Evolutionary conservation across 1,140 invertebrate genomes (phyloP).

Genomic region (Penaeus chinensis): DNA sequence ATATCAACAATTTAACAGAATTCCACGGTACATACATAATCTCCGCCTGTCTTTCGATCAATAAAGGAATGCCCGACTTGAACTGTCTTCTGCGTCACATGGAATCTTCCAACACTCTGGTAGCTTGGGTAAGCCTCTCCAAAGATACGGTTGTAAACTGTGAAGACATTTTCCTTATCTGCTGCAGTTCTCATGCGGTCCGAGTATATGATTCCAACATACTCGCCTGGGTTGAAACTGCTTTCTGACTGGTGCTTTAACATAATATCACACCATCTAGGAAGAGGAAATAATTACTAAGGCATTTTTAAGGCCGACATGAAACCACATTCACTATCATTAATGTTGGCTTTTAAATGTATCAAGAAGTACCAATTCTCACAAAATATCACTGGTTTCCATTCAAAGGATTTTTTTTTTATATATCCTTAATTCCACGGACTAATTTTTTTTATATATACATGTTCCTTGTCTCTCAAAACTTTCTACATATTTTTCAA

Average conservation of each 20-base stretch:
- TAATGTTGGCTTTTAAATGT: no score
- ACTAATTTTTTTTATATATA: no score
- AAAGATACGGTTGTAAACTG: slow-evolving; percentile 76
- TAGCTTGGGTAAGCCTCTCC: slow-evolving; percentile 60
- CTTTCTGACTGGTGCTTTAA: slow-evolving; percentile 51
- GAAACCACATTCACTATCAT: no score
- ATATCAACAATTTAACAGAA: no score
- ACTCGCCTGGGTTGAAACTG: slow-evolving; percentile 74
- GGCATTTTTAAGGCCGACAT: not conserved
- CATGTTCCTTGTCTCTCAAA: not conserved
- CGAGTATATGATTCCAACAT: slow-evolving; percentile 82
- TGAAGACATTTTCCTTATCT: slow-evolving; percentile 77
- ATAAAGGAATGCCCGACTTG: slow-evolving; percentile 49
- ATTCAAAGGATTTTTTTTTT: no score
- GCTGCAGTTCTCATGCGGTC: slow-evolving; percentile 81
- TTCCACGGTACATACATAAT: slow-evolving; percentile 23
- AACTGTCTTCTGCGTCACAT: slow-evolving; percentile 28
- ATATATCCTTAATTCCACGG: no score
- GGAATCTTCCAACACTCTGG: slow-evolving; percentile 43
- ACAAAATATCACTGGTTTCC: no score
- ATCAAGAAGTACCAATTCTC: no score
- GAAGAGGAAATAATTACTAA: not conserved
- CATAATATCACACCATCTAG: slow-evolving; percentile 54
- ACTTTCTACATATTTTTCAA: not conserved
- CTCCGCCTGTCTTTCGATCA: slow-evolving; percentile 17